Evolutionary conservation across 2,888 invertebrate genomes (phyloP).

Genomic region (Brenthis ino): DNA sequence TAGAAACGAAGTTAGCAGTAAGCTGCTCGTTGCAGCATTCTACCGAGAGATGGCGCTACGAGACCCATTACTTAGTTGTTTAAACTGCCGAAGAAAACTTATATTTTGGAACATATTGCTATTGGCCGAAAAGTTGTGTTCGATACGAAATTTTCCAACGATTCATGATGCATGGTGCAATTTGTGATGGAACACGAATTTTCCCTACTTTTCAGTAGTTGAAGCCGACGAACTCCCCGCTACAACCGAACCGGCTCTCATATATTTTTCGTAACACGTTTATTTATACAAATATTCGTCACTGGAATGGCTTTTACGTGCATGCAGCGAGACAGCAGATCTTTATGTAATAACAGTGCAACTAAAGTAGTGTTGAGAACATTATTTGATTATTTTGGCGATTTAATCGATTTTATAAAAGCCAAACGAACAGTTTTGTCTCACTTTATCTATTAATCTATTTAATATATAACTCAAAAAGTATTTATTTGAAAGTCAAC

Average conservation of each 20-base stretch:
- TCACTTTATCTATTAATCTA: no score
- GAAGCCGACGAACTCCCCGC: neutral
- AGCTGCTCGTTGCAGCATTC: neutral
- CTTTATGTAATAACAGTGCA: no score
- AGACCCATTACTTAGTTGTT: neutral
- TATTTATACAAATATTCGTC: neutral
- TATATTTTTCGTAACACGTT: neutral
- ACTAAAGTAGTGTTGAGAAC: no score
- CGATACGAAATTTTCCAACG: neutral
- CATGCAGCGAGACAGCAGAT: no score
- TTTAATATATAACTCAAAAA: no score
- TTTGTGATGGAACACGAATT: neutral
- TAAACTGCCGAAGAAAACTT: neutral
- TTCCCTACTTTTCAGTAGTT: constrained; percentile 2
- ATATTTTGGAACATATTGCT: no score
- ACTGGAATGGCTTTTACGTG: neutral
- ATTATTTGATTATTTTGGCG: no score
- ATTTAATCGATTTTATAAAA: no score
- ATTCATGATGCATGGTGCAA: neutral
- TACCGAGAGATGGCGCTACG: constrained; percentile 14
- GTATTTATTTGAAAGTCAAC: no score
- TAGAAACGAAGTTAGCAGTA: constrained; percentile 9
- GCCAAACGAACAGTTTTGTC: no score
- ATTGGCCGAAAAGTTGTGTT: neutral
- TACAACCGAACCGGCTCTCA: neutral